Evolutionary conservation across 2,888 invertebrate genomes (phyloP).

Genomic region (Lepidocyrtoides sp.): DNA sequence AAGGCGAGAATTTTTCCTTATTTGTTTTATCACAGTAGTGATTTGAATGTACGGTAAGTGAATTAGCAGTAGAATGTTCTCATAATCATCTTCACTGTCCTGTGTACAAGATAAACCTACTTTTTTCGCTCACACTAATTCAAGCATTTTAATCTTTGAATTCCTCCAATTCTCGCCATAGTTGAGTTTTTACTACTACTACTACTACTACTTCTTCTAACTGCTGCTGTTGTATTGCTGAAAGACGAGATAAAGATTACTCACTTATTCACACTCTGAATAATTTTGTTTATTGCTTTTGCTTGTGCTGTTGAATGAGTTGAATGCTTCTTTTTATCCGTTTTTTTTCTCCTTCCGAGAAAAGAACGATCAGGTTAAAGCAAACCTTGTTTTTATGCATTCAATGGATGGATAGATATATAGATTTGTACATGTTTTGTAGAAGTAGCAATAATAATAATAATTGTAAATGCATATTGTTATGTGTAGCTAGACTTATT

Average conservation of each 20-base stretch:
- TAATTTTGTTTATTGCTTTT: constrained; percentile 55
- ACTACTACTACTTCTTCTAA: no score
- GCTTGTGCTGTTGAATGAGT: constrained; percentile 41
- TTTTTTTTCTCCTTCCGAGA: not conserved
- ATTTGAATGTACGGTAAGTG: constrained; percentile 39
- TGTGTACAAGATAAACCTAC: constrained; percentile 53
- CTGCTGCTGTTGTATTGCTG: not conserved
- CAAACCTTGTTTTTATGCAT: not conserved
- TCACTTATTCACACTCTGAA: constrained; percentile 37
- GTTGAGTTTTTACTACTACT: not conserved
- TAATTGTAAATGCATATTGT: constrained; percentile 18
- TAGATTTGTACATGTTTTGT: not conserved
- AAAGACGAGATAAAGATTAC: not conserved
- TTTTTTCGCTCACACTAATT: constrained; percentile 45
- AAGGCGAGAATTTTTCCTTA: constrained; percentile 67
- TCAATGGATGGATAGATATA: no score
- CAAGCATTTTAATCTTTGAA: constrained; percentile 27
- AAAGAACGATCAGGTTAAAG: constrained; percentile 15
- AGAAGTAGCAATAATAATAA: constrained; percentile 1
- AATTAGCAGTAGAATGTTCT: constrained; percentile 50
- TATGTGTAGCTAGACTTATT: constrained; percentile 19
- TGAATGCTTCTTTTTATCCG: constrained; percentile 11
- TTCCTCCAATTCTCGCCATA: constrained; percentile 46
- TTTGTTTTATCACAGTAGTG: constrained; percentile 69
- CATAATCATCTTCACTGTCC: constrained; percentile 38